Evolutionary conservation across 2,113 vertebrate genomes (phyloP), one percentile per base, ranked within the genome.

Genomic region (Dicerorhinus sumatrensis): DNA sequence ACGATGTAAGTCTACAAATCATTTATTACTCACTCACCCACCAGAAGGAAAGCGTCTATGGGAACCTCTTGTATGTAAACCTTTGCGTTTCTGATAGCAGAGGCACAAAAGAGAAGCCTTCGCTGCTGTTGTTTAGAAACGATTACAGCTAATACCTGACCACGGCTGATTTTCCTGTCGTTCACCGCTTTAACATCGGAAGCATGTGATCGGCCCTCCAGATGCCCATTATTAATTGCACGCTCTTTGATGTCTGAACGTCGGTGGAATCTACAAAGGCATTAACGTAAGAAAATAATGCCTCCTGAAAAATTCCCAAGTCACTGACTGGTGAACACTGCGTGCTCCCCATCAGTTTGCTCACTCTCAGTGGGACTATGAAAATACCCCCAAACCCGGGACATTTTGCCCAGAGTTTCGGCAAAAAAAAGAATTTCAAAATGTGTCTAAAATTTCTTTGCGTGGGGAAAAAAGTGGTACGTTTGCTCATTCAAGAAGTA

Each of bases 221-320:
- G 97, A 98, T 96, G 98, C 97, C 96, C 92, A 20, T 97, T 98
- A 98, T 97, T 97, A 98, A 97, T 96, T 95, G 95, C 92, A 21
- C 3, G 4, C 77, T 73, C 97, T 98, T 97, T 98, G 97, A 98
- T 98, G 96, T 97, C 88, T 94, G 76, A 95, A 87, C 21, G n/a
- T 89, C 23, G 91, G 96, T 97, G 82, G 94, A 91, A 96, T 95
- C 97, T 95, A 96, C 97, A 97, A 97, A 98, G 97, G 96, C 97
- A 96, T 97, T 98, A 90, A 89, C 31, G 75, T 96, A 96, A 98
- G 96, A 94, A 98, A 97, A 97, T 94, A 97, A 98, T 95, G 94
- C 96, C 95, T 98, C 90, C 93, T 92, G 85, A 98, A 97, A 96
- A 91, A 91, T 86, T 48, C 97, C 95, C 94, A 62, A 86, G 82